A percentile compares a stretch with the other conserved stretches of the same genome.
These are phyloP conservation scores for Nomada flava DNA, from an alignment of 2,888 invertebrate species.

Conservation along the genomic window DNA sequence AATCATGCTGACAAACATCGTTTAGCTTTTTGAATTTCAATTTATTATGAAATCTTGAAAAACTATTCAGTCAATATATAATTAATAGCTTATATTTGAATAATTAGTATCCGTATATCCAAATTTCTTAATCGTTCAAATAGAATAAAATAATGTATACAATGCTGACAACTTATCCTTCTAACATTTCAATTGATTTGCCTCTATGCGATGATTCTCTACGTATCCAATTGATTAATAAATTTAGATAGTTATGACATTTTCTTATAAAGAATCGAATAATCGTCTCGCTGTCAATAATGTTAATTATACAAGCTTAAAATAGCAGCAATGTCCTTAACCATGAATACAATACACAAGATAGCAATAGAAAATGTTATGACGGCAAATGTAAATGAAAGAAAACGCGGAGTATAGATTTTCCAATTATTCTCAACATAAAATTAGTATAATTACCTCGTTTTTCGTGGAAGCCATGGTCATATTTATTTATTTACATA, in stretches of 20 bases:
- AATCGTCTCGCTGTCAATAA: background rate
- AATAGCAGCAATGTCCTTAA: background rate
- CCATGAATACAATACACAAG: background rate
- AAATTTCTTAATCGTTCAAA: too few species aligned
- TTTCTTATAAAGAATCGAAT: background rate
- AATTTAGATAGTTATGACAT: background rate
- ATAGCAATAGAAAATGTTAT: too few species aligned
- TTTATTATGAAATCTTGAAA: too few species aligned
- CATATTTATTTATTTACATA: constrained; percentile 31
- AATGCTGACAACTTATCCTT: too few species aligned
- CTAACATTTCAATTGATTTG: too few species aligned
- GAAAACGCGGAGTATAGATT: background rate
- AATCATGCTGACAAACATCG: too few species aligned
- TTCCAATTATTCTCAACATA: background rate
- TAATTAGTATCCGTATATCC: too few species aligned
- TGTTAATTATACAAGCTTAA: background rate
- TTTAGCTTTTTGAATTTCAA: too few species aligned
- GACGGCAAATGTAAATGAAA: background rate
- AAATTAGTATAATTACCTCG: constrained; percentile 59
- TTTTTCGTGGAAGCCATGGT: constrained; percentile 57
- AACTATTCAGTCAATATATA: too few species aligned
- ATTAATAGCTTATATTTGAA: background rate
- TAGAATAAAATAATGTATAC: too few species aligned
- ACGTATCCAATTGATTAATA: background rate
- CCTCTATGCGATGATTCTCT: too few species aligned